Percentiles rank a stretch among this genome's conserved stretches.
Evolutionary conservation across 2,888 invertebrate species (phyloP).

Genomic region (Watsonalla binaria): DNA sequence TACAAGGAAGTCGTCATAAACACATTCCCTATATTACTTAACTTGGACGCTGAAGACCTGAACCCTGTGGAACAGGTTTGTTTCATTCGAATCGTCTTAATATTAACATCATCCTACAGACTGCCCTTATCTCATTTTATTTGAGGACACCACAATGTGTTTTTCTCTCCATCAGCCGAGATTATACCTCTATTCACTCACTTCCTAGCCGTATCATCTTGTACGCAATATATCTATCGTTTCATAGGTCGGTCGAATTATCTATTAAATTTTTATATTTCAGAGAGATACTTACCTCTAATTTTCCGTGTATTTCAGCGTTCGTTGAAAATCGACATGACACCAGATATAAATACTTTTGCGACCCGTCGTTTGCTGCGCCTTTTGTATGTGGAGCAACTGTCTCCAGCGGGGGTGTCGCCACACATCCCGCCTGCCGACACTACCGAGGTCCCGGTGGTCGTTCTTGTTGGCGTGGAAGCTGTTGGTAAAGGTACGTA

Average conservation of each 20-base stretch:
- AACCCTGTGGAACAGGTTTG: constrained; percentile 54
- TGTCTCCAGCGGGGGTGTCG: constrained; percentile 50
- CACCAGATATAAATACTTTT: constrained; percentile 45
- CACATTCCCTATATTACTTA: constrained; percentile 52
- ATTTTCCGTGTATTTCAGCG: constrained; percentile 28
- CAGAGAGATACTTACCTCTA: constrained; percentile 43
- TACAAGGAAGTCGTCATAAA: constrained; percentile 58
- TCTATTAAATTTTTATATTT: constrained; percentile 1
- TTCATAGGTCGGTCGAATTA: neutral
- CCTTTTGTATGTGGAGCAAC: constrained; percentile 59
- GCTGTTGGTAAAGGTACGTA: constrained; percentile 61
- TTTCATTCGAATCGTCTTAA: neutral
- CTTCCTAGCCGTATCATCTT: too few species aligned
- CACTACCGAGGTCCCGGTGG: constrained; percentile 55
- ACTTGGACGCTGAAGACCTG: constrained; percentile 48
- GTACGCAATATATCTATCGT: neutral
- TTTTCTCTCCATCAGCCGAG: too few species aligned
- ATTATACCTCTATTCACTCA: neutral
- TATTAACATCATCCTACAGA: too few species aligned
- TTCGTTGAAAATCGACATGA: constrained; percentile 53
- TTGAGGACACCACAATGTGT: too few species aligned
- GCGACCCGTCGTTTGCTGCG: constrained; percentile 55
- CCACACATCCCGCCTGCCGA: constrained; percentile 56
- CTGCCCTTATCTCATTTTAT: too few species aligned
- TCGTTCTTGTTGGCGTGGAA: constrained; percentile 61